These are phyloP conservation scores for Budorcas taxicolor DNA, from an alignment of 2,113 vertebrate species.

Conservation along the genomic window DNA sequence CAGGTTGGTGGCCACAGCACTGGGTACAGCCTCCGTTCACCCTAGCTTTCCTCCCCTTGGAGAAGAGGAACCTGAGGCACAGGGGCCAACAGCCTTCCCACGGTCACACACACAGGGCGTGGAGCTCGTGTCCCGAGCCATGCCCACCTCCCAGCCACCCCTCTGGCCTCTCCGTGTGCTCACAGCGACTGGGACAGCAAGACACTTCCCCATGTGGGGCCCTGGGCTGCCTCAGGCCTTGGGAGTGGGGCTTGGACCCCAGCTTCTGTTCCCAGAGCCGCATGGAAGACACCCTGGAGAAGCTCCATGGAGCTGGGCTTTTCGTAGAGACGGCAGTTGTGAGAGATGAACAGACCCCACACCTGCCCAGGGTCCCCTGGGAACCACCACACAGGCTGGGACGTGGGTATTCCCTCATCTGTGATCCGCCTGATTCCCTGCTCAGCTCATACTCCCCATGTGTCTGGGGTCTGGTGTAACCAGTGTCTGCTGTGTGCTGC, in stretches of 20 bases:
- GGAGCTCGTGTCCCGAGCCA: not conserved
- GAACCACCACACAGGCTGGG: not conserved
- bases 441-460: too few species aligned
- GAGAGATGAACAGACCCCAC: not conserved
- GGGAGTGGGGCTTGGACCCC: not conserved
- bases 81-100: not conserved
- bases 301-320: not conserved
- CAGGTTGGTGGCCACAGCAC: not conserved
- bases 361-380: rapidly evolving
- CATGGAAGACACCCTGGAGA: rapidly evolving
- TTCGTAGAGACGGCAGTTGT: rapidly evolving
- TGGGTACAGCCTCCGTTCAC: not conserved
- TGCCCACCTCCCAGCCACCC: not conserved
- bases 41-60: not conserved
- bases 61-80: not conserved
- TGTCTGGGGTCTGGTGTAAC: not conserved
- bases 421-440: rapidly evolving
- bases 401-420: rapidly evolving
- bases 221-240: not conserved
- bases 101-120: not conserved
- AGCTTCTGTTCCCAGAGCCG: not conserved
- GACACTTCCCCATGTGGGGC: not conserved
- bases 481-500: too few species aligned
- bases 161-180: not conserved
- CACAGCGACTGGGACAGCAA: rapidly evolving